These are phyloP conservation scores for Holacanthella duospinosa DNA, from an alignment of 2,888 invertebrate species.

Conservation along the genomic window DNA sequence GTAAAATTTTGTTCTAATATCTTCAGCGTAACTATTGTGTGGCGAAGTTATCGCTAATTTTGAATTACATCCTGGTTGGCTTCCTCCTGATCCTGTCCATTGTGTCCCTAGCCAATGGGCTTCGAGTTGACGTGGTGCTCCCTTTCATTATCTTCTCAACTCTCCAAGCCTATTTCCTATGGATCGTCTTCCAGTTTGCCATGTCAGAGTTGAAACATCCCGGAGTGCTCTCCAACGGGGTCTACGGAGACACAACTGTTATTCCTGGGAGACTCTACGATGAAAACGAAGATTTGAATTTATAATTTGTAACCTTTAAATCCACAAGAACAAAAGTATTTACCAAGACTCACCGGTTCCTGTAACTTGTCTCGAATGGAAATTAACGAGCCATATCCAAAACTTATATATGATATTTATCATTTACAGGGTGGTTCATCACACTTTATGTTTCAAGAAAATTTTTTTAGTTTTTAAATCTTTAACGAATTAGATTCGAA, in stretches of 20 bases:
- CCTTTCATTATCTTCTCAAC: conserved; percentile 7
- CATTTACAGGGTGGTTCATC: too few relatives aligned
- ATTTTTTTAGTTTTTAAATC: too few relatives aligned
- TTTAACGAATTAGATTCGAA: too few relatives aligned
- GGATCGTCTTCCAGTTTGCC: conserved; percentile 8
- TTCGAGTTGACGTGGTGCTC: neutral
- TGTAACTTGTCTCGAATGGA: too few relatives aligned
- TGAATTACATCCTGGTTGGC: conserved; percentile 8
- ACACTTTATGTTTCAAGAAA: too few relatives aligned
- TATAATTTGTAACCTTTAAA: neutral
- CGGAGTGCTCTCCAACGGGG: neutral
- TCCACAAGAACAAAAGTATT: neutral
- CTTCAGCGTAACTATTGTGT: conserved; percentile 6
- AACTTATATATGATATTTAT: too few relatives aligned
- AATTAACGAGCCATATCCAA: neutral
- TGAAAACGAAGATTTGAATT: neutral
- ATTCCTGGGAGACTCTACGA: neutral
- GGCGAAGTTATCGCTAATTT: conserved; percentile 4
- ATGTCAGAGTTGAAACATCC: conserved; percentile 2
- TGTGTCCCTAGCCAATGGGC: conserved; percentile 7
- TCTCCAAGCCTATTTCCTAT: conserved; percentile 1
- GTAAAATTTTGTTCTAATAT: neutral
- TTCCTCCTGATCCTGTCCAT: conserved; percentile 8
- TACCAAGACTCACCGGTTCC: too few relatives aligned
- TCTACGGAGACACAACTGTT: neutral